Conservation (phyloP, 2,888 invertebrate genomes). For the Eilema sororculum region DNA sequence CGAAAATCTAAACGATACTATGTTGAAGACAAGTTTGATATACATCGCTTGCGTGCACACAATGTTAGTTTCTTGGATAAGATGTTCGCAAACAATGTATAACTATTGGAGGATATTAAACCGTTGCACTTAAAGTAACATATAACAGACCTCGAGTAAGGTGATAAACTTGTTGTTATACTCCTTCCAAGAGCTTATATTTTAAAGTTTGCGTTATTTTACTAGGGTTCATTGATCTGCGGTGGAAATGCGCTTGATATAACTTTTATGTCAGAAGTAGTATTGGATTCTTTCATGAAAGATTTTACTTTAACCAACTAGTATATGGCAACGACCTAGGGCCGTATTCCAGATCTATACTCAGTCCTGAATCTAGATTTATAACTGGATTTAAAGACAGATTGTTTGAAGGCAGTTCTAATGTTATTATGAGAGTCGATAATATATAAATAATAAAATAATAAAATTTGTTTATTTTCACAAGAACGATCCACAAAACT, state of each 20-base stretch:
- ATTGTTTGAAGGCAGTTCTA: no score
- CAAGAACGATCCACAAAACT: no score
- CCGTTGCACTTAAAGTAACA: not conserved
- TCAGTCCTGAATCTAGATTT: no score
- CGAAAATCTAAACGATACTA: not conserved
- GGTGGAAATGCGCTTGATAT: not conserved
- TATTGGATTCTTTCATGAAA: not conserved
- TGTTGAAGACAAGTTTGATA: not conserved
- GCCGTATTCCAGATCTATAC: no score
- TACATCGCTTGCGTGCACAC: not conserved
- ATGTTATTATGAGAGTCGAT: no score
- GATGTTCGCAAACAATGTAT: not conserved
- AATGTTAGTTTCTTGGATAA: not conserved
- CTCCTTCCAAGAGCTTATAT: conserved; percentile 7
- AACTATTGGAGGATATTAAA: not conserved
- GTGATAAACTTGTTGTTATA: conserved; percentile 18
- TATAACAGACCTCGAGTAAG: not conserved
- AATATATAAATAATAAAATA: no score
- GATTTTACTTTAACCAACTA: not conserved
- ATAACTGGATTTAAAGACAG: no score
- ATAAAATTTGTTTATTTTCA: no score
- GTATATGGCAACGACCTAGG: not conserved
- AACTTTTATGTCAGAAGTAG: not conserved
- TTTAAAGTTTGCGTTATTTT: not conserved
- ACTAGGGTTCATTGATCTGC: not conserved